A percentile compares a stretch with the other conserved stretches of the same genome.
These are phyloP conservation scores for Chamaea fasciata DNA, from an alignment of 2,113 vertebrate genomes.

Conservation along the genomic window DNA sequence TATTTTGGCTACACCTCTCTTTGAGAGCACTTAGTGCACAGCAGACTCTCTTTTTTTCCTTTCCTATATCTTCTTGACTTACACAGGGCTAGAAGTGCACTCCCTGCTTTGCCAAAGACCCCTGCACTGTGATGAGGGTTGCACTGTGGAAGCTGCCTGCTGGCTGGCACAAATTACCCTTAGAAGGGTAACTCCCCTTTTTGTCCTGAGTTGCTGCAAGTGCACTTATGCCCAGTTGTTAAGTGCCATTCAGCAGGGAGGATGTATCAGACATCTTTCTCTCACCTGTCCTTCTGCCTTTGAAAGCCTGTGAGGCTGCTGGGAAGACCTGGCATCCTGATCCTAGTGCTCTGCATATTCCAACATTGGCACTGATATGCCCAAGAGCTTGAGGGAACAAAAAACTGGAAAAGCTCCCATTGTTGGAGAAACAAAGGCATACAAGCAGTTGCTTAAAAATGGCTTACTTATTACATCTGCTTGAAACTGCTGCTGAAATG, in stretches of 20 bases:
- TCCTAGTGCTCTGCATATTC: background rate
- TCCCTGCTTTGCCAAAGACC: background rate
- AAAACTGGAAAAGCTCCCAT: background rate
- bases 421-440: background rate
- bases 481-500: background rate
- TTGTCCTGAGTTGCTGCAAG: background rate
- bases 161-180: background rate
- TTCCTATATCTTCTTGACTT: background rate
- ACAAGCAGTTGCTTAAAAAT: background rate
- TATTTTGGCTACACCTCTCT: background rate
- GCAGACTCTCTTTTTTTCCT: background rate
- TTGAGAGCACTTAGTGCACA: background rate
- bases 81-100: fast-evolving
- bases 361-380: background rate
- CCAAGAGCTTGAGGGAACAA: background rate
- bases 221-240: background rate
- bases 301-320: background rate
- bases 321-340: background rate
- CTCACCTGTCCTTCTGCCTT: background rate
- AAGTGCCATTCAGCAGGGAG: background rate
- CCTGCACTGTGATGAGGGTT: background rate
- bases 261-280: background rate
- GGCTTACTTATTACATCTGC: background rate
- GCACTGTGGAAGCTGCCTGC: background rate
- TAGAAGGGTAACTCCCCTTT: background rate